Evolutionary conservation across 2,888 invertebrate genomes (phyloP), one percentile per base, ranked within the genome.

Genomic region (Macaria notata): DNA sequence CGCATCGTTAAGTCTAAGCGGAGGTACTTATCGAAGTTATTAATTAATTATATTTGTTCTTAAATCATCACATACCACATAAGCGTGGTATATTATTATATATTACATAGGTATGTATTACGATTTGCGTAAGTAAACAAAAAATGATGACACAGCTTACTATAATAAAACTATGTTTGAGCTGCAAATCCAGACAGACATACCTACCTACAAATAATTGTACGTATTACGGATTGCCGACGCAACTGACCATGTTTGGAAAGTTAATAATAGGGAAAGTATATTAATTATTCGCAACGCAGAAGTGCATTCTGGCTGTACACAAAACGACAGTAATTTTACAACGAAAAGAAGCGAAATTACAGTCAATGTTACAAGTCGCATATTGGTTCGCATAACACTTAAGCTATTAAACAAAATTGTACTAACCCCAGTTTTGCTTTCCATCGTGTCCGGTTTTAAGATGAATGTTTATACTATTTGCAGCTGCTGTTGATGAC

Each of bases 391-490:
- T 61, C 49, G 61, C 60, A 56, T 31, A 56, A 54, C 31, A 57
- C 38, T 47, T 49, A 45, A 49, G 31, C 43, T 47, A 55, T 49
- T 53, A 58, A 50, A 50, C 48, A 58, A 68, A 62, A 56, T 47
- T 48, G 65, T 76, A 83, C 82, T 52, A 68, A 83, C 83, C 83
- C 54, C 73, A 8, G 72, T 43, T 74, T 81, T 83, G 49, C 62
- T 66, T 65, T 81, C 77, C 79, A 81, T 77, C 54, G 63, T 71
- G 64, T 58, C 56, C 58, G 36, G 39, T 54, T 46, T n/a, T 39
- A 54, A 57, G 47, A 19, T 57, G 56, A 51, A 50, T 56, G 55
- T 66, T 36, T 36, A 7, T 36, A 36, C 7, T 36, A 55, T 63
- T 42, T 38, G 45, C 39, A 51, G 46, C 52, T 69, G 73, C 71